These are phyloP conservation scores for Nematolebias whitei DNA, from an alignment of 2,113 vertebrate genomes.

Conservation along the genomic window DNA sequence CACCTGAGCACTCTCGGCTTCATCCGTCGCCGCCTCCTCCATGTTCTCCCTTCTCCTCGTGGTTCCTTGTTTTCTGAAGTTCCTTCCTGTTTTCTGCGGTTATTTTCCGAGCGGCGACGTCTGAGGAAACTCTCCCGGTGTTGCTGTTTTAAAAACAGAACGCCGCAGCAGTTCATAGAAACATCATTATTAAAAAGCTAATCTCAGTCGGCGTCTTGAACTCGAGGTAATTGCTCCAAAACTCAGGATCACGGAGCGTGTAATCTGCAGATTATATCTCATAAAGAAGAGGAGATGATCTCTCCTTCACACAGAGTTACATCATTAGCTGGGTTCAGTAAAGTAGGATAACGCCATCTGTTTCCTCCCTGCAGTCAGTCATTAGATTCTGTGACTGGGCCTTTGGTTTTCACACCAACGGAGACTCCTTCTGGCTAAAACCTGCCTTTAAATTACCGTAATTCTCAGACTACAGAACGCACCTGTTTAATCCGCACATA, in stretches of 20 bases:
- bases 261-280: slow-evolving; percentile 26
- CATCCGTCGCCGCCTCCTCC: neutral
- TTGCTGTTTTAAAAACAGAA: neutral
- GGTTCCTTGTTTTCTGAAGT: no score
- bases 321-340: slow-evolving; percentile 22
- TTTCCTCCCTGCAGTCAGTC: neutral
- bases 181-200: neutral
- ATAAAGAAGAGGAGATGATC: neutral
- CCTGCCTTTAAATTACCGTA: no score
- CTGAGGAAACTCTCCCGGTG: neutral
- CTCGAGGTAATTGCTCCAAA: neutral
- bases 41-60: no score
- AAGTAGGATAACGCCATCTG: neutral
- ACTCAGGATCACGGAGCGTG: neutral
- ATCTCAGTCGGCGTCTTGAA: neutral
- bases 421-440: neutral
- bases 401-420: no score
- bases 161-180: neutral
- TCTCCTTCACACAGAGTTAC: neutral
- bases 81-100: no score
- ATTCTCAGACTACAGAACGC: no score
- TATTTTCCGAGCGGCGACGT: neutral
- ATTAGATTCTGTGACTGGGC: neutral
- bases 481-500: no score
- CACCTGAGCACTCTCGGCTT: no score